Conservation (phyloP, 2,797 vertebrate species). For the Channallabes apus region DNA sequence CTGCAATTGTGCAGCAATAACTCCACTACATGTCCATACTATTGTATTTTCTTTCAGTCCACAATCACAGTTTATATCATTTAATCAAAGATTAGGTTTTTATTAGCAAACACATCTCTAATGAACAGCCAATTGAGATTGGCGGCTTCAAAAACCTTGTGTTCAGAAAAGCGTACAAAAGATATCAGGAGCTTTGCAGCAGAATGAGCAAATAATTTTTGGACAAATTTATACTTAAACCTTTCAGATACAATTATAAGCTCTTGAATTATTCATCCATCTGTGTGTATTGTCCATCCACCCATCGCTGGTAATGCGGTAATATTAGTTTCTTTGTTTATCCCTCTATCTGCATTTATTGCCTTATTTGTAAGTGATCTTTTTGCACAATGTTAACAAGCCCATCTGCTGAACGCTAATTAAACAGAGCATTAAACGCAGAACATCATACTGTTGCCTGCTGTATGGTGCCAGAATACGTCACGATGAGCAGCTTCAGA, state of each 20-base stretch:
- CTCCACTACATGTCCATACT: neutral
- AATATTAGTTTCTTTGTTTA: conserved; percentile 3
- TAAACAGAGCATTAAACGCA: conserved; percentile 5
- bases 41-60: neutral
- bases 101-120: neutral
- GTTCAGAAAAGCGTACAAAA: neutral
- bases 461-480: conserved; percentile 16
- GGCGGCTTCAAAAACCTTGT: neutral
- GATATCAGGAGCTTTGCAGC: too few relatives aligned
- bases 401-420: conserved; percentile 33
- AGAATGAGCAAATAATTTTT: neutral
- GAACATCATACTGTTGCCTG: conserved; percentile 8
- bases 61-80: neutral
- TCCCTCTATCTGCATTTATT: neutral
- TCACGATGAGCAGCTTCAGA: conserved; percentile 3
- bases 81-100: neutral
- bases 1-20: neutral
- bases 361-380: conserved; percentile 1
- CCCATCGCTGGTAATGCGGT: neutral
- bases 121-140: neutral
- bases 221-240: neutral
- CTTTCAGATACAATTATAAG: neutral
- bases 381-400: conserved; percentile 27
- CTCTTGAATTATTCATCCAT: neutral
- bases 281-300: neutral